phyloP scores from a whole-genome alignment of 2,888 invertebrate species.

The Anoplius nigerrimus region DNA sequence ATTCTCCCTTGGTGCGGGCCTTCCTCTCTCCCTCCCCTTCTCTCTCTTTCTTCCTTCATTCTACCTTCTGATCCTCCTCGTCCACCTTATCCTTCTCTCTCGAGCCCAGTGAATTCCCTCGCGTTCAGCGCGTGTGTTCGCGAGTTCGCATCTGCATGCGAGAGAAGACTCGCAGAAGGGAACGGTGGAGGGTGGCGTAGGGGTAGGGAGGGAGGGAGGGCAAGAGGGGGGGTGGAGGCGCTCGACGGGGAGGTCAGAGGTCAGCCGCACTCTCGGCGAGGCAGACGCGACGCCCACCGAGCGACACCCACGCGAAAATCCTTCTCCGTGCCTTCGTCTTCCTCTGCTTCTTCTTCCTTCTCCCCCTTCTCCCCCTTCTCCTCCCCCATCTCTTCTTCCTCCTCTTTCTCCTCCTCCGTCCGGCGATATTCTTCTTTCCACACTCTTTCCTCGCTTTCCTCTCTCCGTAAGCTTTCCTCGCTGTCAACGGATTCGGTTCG shows the following conservation, averaged over 20 bases:
- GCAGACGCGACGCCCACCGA: conserved; percentile 71
- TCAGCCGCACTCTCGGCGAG: conserved; percentile 71
- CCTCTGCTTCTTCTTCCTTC: conserved; percentile 50
- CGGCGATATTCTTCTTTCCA: conserved; percentile 29
- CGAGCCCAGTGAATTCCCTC: conserved; percentile 54
- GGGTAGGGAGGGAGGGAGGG: conserved; percentile 44
- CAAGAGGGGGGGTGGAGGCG: conserved; percentile 48
- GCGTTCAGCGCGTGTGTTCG: conserved; percentile 48
- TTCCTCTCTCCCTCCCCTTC: conserved; percentile 36
- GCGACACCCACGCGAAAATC: conserved; percentile 74
- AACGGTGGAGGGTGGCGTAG: conserved; percentile 35
- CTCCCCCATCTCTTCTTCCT: conserved; percentile 22
- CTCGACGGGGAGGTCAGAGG: conserved; percentile 68
- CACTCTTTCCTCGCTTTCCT: conserved; percentile 26
- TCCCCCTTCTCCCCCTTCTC: conserved; percentile 34
- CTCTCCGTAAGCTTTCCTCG: conserved; percentile 30
- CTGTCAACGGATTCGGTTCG: too few relatives aligned
- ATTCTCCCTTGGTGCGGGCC: conserved; percentile 56
- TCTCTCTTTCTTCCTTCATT: conserved; percentile 39
- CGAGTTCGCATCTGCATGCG: conserved; percentile 64
- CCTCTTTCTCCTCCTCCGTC: too few relatives aligned
- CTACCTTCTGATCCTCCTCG: conserved; percentile 37
- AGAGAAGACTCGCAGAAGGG: conserved; percentile 49
- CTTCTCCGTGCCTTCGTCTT: conserved; percentile 51
- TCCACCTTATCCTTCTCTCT: conserved; percentile 46